Evolutionary conservation across 2,888 invertebrate genomes (phyloP).

Genomic region (Chalcis sispes): DNA sequence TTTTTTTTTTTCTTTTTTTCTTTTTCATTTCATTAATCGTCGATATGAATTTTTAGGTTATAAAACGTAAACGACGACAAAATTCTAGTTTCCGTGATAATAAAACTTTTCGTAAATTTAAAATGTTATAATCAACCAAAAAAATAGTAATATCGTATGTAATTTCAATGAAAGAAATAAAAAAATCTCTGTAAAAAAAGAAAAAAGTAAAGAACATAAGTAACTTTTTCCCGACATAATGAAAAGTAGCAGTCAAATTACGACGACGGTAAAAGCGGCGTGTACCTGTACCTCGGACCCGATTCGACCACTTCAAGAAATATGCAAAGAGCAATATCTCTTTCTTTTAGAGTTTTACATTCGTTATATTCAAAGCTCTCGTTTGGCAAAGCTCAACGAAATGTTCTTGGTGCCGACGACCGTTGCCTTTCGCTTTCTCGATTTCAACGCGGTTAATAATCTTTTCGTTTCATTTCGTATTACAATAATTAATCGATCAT

Average conservation of each 20-base stretch:
- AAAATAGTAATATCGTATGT: constrained; percentile 17
- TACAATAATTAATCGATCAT: neutral
- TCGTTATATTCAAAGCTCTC: constrained; percentile 75
- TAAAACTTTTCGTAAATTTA: neutral
- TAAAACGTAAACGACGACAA: neutral
- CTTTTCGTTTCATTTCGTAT: neutral
- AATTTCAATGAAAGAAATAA: no score
- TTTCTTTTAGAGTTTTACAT: constrained; percentile 82
- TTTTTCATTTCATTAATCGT: no score
- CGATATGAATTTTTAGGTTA: constrained; percentile 10
- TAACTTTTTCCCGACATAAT: neutral
- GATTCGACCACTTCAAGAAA: neutral
- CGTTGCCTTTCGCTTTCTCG: constrained; percentile 79
- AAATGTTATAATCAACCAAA: constrained; percentile 17
- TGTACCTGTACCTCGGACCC: neutral
- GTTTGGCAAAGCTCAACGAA: constrained; percentile 68
- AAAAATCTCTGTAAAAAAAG: constrained; percentile 17
- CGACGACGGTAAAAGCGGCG: neutral
- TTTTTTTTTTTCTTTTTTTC: no score
- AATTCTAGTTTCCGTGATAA: constrained; percentile 28
- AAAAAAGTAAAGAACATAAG: neutral
- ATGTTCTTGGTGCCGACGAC: constrained; percentile 77
- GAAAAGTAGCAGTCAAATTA: neutral
- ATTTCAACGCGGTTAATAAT: constrained; percentile 76
- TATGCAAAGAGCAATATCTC: constrained; percentile 66